These are phyloP conservation scores for Plemyria rubiginata DNA, from an alignment of 2,888 invertebrate genomes.

Conservation along the genomic window DNA sequence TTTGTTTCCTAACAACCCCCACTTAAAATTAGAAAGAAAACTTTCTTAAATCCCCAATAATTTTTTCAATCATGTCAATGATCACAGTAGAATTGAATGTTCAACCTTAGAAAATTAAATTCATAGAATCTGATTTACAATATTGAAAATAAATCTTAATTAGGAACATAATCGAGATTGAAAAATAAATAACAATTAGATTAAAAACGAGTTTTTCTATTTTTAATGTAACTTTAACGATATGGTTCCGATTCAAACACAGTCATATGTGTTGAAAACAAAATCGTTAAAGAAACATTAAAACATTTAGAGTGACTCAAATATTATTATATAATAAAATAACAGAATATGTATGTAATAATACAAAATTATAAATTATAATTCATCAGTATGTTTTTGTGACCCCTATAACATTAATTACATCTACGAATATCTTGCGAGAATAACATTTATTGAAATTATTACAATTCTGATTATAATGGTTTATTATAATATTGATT, in stretches of 20 bases:
- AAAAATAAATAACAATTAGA: slow-evolving; percentile 32
- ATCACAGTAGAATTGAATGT: slow-evolving; percentile 11
- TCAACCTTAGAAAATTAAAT: slow-evolving; percentile 14
- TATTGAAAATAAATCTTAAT: slow-evolving; percentile 25
- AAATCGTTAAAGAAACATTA: slow-evolving; percentile 16
- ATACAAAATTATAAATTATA: slow-evolving; percentile 31
- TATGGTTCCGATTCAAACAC: background rate
- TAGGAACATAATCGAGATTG: slow-evolving; percentile 23
- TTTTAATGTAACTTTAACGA: slow-evolving; percentile 13
- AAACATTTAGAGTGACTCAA: slow-evolving; percentile 13
- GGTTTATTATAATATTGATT: slow-evolving; percentile 25
- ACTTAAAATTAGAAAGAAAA: background rate
- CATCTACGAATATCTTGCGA: slow-evolving; percentile 37
- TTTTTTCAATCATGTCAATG: background rate
- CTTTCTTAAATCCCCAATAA: background rate
- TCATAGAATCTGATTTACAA: slow-evolving; percentile 25
- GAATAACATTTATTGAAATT: slow-evolving; percentile 37
- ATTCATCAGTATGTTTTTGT: slow-evolving; percentile 41
- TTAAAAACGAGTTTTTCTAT: slow-evolving; percentile 1
- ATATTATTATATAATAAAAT: slow-evolving; percentile 19
- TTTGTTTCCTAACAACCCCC: too few species aligned
- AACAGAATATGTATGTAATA: slow-evolving; percentile 26
- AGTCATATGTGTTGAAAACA: background rate
- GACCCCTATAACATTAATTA: slow-evolving; percentile 45
- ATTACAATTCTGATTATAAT: slow-evolving; percentile 36